A percentile compares a stretch with the other conserved stretches of the same genome.
Evolutionary conservation across 92 coral and sea anemone species (phyloP).

Genomic region (Epizoanthus stellaris): DNA sequence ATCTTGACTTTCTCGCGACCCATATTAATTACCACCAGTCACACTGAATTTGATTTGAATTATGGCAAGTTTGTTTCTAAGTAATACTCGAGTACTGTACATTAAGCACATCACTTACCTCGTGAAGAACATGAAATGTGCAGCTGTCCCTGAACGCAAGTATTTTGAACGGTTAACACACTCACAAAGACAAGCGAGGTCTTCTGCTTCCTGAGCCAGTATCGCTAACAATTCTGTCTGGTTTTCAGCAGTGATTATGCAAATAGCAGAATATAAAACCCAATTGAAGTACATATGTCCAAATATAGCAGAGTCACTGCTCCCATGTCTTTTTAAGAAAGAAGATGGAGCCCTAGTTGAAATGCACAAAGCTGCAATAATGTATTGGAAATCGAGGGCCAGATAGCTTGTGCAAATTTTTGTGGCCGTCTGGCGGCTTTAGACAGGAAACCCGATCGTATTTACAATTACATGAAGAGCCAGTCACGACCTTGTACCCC

Average conservation of each 20-base stretch:
- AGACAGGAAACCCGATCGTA: slow-evolving; percentile 35
- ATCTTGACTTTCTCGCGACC: neutral
- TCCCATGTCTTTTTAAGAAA: neutral
- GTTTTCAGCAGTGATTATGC: slow-evolving; percentile 31
- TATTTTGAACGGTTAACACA: neutral
- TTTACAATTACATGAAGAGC: slow-evolving; percentile 23
- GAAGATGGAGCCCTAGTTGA: neutral
- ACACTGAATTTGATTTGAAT: neutral
- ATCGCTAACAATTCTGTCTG: slow-evolving; percentile 41
- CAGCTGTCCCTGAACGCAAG: neutral
- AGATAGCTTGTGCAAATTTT: slow-evolving; percentile 27
- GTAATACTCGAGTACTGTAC: neutral
- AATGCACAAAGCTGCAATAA: neutral
- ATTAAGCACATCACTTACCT: neutral
- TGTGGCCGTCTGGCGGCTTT: slow-evolving; percentile 44
- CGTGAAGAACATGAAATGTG: neutral
- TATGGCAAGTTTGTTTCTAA: neutral
- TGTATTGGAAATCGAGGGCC: neutral
- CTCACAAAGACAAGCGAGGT: neutral
- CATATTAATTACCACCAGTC: slow-evolving; percentile 26
- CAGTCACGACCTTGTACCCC: slow-evolving; percentile 32
- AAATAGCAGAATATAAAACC: slow-evolving; percentile 7
- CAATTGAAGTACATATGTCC: slow-evolving; percentile 1
- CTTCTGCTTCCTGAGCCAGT: neutral
- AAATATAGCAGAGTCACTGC: slow-evolving; percentile 1